Percentiles rank a stretch among this genome's conserved stretches.
Evolutionary conservation across 2,797 vertebrate species (phyloP).

Genomic region (Pangasius djambal): DNA sequence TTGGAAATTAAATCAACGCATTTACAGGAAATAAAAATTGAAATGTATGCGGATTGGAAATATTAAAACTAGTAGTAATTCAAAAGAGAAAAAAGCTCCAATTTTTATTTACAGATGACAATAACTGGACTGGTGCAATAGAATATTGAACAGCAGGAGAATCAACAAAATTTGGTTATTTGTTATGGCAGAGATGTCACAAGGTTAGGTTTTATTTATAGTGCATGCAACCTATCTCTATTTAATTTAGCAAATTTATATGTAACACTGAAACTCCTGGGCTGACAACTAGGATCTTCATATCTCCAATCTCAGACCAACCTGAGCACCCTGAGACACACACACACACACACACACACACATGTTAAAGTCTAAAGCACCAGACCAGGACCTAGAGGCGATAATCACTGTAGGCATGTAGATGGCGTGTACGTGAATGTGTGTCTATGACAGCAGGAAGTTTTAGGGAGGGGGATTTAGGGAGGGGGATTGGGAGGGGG

Average conservation of each 20-base stretch:
- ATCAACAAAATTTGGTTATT: not conserved
- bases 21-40: not conserved
- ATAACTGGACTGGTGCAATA: not conserved
- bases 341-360: not conserved
- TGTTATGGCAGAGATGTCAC: not conserved
- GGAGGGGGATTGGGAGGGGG: not conserved
- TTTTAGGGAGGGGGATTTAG: conserved; percentile 16
- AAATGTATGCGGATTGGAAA: not conserved
- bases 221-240: not conserved
- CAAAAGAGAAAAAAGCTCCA: not conserved
- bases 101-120: not conserved
- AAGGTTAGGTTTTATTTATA: not conserved
- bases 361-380: not conserved
- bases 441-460: conserved; percentile 42
- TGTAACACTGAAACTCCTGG: not conserved
- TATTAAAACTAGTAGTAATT: not conserved
- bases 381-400: not conserved
- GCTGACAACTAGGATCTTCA: too few species aligned
- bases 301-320: not conserved
- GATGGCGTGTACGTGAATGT: conserved; percentile 31
- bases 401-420: conserved; percentile 39
- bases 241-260: not conserved
- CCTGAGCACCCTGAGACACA: not conserved
- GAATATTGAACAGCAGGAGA: not conserved
- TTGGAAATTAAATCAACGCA: not conserved